These are phyloP conservation scores for Colaptes auratus DNA, from an alignment of 2,113 vertebrate species.

Conservation along the genomic window DNA sequence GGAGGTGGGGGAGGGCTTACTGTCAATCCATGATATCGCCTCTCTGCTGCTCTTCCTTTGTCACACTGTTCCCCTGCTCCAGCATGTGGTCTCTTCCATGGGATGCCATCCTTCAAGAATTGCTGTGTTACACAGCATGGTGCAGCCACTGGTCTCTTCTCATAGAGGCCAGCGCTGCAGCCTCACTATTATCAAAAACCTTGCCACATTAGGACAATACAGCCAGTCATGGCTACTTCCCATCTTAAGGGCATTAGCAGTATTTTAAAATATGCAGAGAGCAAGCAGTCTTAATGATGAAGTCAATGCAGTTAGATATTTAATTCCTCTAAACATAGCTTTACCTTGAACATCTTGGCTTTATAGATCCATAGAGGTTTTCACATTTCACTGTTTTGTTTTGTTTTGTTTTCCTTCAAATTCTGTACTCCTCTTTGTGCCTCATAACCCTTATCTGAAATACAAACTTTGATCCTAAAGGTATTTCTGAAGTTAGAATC, in stretches of 20 bases:
- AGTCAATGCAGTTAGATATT: not conserved
- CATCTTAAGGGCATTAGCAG: not conserved
- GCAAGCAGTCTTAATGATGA: not conserved
- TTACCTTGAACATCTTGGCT: not conserved
- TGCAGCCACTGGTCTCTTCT: not conserved
- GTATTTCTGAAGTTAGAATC: not conserved
- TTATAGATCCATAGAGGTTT: not conserved
- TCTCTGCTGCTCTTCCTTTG: not conserved
- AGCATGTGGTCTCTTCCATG: not conserved
- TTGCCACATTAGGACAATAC: not conserved
- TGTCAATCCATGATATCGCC: not conserved
- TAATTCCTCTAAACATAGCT: not conserved
- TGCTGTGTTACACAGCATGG: rapidly evolving
- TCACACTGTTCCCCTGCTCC: not conserved
- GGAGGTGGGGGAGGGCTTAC: rapidly evolving
- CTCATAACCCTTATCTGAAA: not conserved
- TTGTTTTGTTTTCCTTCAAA: not conserved
- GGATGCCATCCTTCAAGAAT: not conserved
- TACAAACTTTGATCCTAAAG: not conserved
- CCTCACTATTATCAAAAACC: not conserved
- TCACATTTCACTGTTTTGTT: not conserved
- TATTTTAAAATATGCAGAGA: not conserved
- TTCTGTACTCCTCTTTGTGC: not conserved
- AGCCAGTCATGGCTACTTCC: not conserved
- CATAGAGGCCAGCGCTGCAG: not conserved